Evolutionary conservation across 1,140 invertebrate genomes (phyloP).

Genomic region (Copidosoma floridanum): DNA sequence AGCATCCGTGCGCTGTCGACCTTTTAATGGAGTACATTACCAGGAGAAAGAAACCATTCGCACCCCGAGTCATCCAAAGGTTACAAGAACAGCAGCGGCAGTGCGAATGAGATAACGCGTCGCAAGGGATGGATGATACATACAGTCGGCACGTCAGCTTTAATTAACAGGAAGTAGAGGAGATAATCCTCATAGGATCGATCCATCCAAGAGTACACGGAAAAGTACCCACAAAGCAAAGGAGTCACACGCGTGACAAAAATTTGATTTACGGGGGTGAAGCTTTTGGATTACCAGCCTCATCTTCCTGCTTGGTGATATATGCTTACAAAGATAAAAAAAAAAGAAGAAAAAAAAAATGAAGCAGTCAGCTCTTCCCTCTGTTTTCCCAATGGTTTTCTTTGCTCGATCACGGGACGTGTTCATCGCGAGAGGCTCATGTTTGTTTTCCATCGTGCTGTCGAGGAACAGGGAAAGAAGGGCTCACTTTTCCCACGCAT

Average conservation of each 20-base stretch:
- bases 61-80: too few relatives aligned
- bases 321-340: too few relatives aligned
- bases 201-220: neutral
- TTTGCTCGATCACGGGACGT: neutral
- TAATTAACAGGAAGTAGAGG: neutral
- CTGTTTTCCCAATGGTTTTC: slow-evolving; percentile 7
- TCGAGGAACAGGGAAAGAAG: neutral
- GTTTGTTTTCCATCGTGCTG: slow-evolving; percentile 7
- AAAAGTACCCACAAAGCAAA: too few relatives aligned
- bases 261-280: slow-evolving; percentile 7
- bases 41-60: too few relatives aligned
- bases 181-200: neutral
- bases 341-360: neutral
- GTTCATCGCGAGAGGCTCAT: neutral
- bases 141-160: neutral
- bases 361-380: neutral
- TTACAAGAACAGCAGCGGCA: too few relatives aligned
- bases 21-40: too few relatives aligned
- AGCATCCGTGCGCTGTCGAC: too few relatives aligned
- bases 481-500: too few relatives aligned
- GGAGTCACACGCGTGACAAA: too few relatives aligned
- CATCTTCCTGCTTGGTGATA: too few relatives aligned
- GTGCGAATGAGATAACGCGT: too few relatives aligned
- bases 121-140: neutral
- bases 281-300: too few relatives aligned